Evolutionary conservation across 2,888 invertebrate genomes (phyloP).

Genomic region (Heteromurus nitidus): DNA sequence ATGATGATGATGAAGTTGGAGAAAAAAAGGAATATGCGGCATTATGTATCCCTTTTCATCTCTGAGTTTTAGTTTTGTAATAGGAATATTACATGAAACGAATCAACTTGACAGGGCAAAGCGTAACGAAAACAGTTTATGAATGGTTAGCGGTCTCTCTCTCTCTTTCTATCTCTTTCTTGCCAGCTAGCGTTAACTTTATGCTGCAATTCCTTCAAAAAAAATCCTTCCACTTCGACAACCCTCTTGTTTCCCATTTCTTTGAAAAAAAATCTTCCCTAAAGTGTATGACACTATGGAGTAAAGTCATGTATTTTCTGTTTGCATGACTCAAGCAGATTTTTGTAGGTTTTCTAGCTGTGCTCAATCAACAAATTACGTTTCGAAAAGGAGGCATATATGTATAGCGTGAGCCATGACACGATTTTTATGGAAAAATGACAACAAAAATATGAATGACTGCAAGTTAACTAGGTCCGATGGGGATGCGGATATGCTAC

Average conservation of each 20-base stretch:
- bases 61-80: not conserved
- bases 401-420: constrained; percentile 51
- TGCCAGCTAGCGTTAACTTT: not conserved
- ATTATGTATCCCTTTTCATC: too few relatives aligned
- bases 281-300: too few relatives aligned
- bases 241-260: not conserved
- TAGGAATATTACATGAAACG: constrained; percentile 55
- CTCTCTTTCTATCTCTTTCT: too few relatives aligned
- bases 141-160: constrained; percentile 66
- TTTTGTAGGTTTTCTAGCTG: too few relatives aligned
- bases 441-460: constrained; percentile 7
- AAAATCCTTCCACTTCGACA: constrained; percentile 2
- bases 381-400: too few relatives aligned
- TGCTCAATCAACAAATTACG: not conserved
- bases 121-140: constrained; percentile 63
- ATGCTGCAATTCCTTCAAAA: constrained; percentile 2
- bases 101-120: constrained; percentile 63
- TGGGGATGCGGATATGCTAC: not conserved
- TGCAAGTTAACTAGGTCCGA: not conserved
- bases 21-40: not conserved
- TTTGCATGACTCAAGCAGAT: constrained; percentile 42
- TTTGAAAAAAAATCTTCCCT: constrained; percentile 35
- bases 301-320: too few relatives aligned
- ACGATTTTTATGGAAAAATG: constrained; percentile 53
- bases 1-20: not conserved